A percentile compares a stretch with the other conserved stretches of the same genome.
Conservation (phyloP, 2,113 vertebrate species). For the Chlamydotis undulata region DNA sequence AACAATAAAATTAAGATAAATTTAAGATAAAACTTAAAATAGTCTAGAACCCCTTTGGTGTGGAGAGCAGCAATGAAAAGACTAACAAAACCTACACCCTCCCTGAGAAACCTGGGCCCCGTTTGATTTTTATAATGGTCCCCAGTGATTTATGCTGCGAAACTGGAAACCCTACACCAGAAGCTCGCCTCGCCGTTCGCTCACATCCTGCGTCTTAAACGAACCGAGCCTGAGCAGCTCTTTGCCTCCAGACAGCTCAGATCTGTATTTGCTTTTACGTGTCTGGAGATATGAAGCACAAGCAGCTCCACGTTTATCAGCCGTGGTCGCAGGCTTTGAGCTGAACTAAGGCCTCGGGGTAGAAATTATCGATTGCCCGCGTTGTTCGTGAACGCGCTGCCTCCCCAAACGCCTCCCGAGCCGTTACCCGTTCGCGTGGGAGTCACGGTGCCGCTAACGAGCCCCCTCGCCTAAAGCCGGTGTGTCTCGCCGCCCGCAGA, state of each 20-base stretch:
- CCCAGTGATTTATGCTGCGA: neutral
- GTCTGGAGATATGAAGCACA: neutral
- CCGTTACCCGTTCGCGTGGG: neutral
- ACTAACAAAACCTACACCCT: neutral
- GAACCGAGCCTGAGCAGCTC: neutral
- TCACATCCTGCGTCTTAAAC: neutral
- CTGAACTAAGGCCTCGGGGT: neutral
- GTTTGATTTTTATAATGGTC: neutral
- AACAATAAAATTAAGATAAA: constrained; percentile 22
- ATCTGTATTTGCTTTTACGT: neutral
- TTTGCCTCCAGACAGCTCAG: neutral
- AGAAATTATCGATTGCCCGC: neutral
- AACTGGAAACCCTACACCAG: constrained; percentile 12
- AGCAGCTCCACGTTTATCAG: neutral
- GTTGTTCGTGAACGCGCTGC: neutral
- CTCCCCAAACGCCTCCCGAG: neutral
- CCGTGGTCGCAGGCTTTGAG: neutral
- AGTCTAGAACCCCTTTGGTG: constrained; percentile 8
- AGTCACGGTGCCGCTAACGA: accelerated
- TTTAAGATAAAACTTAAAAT: neutral
- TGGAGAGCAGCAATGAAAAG: neutral
- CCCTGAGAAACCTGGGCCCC: neutral
- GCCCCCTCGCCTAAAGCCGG: neutral
- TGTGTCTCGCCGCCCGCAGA: constrained; percentile 76
- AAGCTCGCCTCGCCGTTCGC: neutral